Conservation (phyloP, 2,797 vertebrate genomes). For the Falco peregrinus region DNA sequence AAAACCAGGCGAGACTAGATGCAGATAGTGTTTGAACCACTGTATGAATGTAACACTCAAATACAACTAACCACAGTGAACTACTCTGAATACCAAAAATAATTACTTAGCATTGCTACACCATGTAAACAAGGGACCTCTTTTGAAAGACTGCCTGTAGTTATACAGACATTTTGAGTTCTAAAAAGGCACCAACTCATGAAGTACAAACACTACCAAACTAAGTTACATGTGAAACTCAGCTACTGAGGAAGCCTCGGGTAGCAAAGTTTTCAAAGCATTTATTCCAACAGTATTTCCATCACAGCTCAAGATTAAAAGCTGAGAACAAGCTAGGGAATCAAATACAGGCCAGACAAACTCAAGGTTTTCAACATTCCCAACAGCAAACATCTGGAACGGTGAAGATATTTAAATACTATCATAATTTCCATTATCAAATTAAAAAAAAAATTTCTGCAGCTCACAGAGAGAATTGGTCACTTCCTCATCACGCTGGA, state of each 20-base stretch:
- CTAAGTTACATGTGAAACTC: not conserved
- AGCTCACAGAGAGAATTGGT: rapidly evolving
- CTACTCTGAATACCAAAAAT: not conserved
- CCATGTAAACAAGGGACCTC: not conserved
- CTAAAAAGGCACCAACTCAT: not conserved
- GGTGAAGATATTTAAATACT: not conserved
- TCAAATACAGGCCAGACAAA: not conserved
- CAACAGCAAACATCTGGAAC: not conserved
- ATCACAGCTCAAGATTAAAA: not conserved
- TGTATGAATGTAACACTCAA: no score
- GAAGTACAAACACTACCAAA: not conserved
- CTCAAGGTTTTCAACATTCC: not conserved
- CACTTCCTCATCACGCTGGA: rapidly evolving
- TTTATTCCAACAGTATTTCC: not conserved
- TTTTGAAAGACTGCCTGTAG: not conserved
- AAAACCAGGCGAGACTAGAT: not conserved
- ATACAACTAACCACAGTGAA: not conserved
- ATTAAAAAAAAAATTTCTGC: not conserved
- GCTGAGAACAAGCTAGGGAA: not conserved
- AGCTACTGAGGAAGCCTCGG: not conserved
- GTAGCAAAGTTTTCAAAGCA: not conserved
- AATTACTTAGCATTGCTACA: not conserved
- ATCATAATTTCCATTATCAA: not conserved
- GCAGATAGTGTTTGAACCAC: rapidly evolving
- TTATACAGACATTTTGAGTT: not conserved